phyloP scores from a whole-genome alignment of 2,113 vertebrate species.

The Empidonax traillii region DNA sequence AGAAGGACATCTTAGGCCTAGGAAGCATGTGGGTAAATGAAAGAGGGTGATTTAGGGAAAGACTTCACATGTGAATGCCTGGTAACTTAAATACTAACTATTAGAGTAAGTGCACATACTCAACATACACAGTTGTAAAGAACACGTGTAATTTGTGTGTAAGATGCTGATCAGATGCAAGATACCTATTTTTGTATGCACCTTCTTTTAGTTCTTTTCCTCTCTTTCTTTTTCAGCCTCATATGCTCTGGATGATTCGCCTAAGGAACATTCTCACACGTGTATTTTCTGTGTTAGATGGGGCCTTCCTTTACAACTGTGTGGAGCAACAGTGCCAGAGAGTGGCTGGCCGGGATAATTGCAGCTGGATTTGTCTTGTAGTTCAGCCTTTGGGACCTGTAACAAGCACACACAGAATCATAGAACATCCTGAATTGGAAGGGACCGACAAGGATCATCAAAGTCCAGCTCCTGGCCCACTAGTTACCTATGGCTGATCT shows the following conservation, averaged over 20 bases:
- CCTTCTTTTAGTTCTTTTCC: not conserved
- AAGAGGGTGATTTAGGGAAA: not conserved
- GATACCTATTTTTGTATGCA: not conserved
- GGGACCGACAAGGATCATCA: not conserved
- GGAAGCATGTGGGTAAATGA: not conserved
- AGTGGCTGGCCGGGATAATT: conserved; percentile 31
- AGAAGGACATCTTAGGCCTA: not conserved
- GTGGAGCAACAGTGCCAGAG: conserved; percentile 41
- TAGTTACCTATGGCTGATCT: not conserved
- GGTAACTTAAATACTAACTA: not conserved
- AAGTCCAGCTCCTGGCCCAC: not conserved
- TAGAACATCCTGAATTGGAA: not conserved
- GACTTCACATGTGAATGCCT: not conserved
- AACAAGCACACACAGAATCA: not conserved
- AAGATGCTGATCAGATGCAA: not conserved
- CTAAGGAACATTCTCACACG: not conserved
- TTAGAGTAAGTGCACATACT: not conserved
- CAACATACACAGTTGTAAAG: not conserved
- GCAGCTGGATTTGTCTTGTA: not conserved
- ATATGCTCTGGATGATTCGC: not conserved
- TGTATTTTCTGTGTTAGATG: not conserved
- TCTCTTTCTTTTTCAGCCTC: not conserved
- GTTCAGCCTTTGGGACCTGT: not conserved
- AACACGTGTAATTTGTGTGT: fast-evolving
- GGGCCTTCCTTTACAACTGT: not conserved